Evolutionary conservation across 2,797 vertebrate species (phyloP).

Genomic region (Thaleichthys pacificus): DNA sequence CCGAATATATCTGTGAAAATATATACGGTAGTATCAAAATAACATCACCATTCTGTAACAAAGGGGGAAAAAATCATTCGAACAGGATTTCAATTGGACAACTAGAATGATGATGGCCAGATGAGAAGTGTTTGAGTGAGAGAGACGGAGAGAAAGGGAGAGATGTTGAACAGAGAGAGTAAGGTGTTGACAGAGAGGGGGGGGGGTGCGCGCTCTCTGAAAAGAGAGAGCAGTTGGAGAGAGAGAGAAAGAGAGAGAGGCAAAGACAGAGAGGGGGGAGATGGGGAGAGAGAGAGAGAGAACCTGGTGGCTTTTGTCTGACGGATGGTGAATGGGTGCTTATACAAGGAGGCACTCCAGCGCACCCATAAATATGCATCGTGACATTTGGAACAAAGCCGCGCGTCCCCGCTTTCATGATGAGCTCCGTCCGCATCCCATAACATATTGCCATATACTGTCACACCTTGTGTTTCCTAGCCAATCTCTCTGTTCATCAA

Average conservation of each 20-base stretch:
- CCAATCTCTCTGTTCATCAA: constrained; percentile 79
- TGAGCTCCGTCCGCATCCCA: constrained; percentile 77
- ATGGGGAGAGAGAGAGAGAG: constrained; percentile 53
- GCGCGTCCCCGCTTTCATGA: constrained; percentile 79
- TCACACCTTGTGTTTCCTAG: constrained; percentile 79
- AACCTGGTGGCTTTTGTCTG: constrained; percentile 73
- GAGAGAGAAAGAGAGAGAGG: too few species aligned
- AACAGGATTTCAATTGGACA: constrained; percentile 59
- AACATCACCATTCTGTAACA: background rate
- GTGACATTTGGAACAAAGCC: constrained; percentile 87
- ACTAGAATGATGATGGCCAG: constrained; percentile 25
- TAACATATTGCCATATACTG: constrained; percentile 77
- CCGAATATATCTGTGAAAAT: background rate
- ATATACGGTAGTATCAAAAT: background rate
- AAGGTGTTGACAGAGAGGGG: too few species aligned
- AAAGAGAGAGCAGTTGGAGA: too few species aligned
- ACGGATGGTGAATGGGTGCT: constrained; percentile 77
- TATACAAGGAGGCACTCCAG: constrained; percentile 78
- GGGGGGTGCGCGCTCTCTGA: too few species aligned
- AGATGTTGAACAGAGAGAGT: background rate
- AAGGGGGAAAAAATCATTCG: constrained; percentile 47
- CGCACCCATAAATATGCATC: constrained; percentile 84
- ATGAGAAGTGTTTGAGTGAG: constrained; percentile 48
- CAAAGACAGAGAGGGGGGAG: constrained; percentile 31
- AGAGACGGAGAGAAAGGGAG: constrained; percentile 67